Conservation (phyloP, 1,140 invertebrate genomes). For the Aphelenchoides avenae region DNA sequence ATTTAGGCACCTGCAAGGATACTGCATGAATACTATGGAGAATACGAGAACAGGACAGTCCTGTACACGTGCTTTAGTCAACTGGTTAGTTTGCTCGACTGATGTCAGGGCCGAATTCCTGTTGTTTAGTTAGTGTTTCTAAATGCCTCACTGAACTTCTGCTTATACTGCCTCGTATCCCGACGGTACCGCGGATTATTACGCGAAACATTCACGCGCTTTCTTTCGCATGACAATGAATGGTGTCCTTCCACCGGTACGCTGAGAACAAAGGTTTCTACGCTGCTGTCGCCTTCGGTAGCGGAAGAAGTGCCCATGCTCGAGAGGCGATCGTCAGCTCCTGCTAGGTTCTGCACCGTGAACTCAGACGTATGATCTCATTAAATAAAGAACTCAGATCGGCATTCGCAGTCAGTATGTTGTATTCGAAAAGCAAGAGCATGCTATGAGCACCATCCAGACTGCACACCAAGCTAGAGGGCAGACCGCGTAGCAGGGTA, state of each 20-base stretch:
- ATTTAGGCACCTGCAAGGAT: slow-evolving; percentile 54
- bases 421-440: too few relatives aligned
- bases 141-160: slow-evolving; percentile 58
- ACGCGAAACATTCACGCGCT: slow-evolving; percentile 23
- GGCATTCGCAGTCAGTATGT: too few relatives aligned
- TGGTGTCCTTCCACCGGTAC: slow-evolving; percentile 14
- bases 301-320: slow-evolving; percentile 33
- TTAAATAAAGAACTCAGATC: too few relatives aligned
- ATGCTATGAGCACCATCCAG: too few relatives aligned
- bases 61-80: slow-evolving; percentile 55
- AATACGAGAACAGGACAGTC: slow-evolving; percentile 50
- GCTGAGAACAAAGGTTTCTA: slow-evolving; percentile 31
- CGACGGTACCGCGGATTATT: slow-evolving; percentile 47
- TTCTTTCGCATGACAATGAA: slow-evolving; percentile 9
- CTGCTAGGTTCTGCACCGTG: neutral
- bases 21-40: slow-evolving; percentile 52
- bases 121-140: slow-evolving; percentile 52
- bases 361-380: too few relatives aligned
- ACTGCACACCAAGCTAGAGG: too few relatives aligned
- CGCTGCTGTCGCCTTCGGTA: slow-evolving; percentile 11
- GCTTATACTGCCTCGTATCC: slow-evolving; percentile 56
- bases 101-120: neutral
- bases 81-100: slow-evolving; percentile 27
- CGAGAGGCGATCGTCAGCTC: slow-evolving; percentile 13
- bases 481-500: too few relatives aligned